Evolutionary conservation across 53 echinoderm and acorn worm species (phyloP).

Genomic region (Echinometra lucunter): DNA sequence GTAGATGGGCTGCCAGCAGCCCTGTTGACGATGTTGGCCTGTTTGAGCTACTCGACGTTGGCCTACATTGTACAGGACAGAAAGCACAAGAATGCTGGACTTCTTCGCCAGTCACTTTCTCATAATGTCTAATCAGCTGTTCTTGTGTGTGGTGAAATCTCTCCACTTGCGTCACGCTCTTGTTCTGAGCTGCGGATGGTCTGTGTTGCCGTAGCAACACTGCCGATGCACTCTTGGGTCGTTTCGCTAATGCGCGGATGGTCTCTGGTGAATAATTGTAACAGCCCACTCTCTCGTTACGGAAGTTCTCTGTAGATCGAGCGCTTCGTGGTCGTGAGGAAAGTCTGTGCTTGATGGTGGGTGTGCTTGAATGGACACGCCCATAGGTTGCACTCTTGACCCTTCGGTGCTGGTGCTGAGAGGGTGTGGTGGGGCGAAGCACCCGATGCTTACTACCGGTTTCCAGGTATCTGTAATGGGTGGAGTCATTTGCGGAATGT

Average conservation of each 20-base stretch:
- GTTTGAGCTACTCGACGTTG: conserved; percentile 84
- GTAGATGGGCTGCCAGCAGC: conserved; percentile 84
- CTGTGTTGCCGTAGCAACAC: conserved; percentile 71
- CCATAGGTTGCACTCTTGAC: conserved; percentile 83
- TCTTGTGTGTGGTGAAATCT: conserved; percentile 70
- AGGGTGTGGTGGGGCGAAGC: conserved; percentile 70
- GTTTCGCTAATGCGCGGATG: conserved; percentile 2
- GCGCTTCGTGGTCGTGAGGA: conserved; percentile 85
- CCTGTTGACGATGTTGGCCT: conserved; percentile 95
- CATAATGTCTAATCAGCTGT: conserved; percentile 56
- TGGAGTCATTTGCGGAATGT: conserved; percentile 49
- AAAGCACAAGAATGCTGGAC: conserved; percentile 79
- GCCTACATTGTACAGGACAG: conserved; percentile 89
- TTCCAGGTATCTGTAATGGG: conserved; percentile 58
- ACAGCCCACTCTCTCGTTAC: conserved; percentile 59
- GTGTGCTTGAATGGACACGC: conserved; percentile 27
- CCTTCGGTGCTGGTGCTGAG: conserved; percentile 73
- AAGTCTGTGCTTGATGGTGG: conserved; percentile 23
- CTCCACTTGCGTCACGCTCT: conserved; percentile 84
- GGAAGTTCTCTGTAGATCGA: conserved; percentile 48
- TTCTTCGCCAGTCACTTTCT: conserved; percentile 68
- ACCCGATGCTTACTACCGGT: conserved; percentile 69
- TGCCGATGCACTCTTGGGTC: conserved; percentile 74
- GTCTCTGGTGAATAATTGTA: conserved; percentile 66
- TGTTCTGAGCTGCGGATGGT: conserved; percentile 77